Base-by-base conservation (phyloP, 2,113 vertebrate species). In the Hippocampus zosterae region DNA sequence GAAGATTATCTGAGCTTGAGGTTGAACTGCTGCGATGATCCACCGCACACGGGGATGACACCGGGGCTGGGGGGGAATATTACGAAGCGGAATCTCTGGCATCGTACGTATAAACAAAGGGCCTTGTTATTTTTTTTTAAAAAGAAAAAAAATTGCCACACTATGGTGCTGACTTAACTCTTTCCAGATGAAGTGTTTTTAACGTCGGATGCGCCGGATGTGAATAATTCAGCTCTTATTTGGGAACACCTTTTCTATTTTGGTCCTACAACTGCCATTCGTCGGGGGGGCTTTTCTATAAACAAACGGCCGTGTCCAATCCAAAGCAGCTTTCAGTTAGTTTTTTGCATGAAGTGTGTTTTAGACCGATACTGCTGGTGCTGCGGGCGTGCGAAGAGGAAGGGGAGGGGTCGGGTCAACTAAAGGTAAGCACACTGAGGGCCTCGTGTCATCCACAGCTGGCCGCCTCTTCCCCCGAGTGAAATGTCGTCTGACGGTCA, bases 1-100 rank as follows among this genome's bases (percentile, higher is more conserved):
- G 71, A 70, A 83, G 85, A 85, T 89, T 84, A 79, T 73, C 44
- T 33, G 65, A 81, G 83, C 78, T 88, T 88, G 72, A 79, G 62
- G 82, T 46, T 53, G 52, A 71, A 81, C 70, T 74, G 41, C 44
- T 18, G 69, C 18, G 60, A 67, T 85, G 70, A 86, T 85, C 77
- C 74, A 81, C 85, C 85, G 67, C 3, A 46, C 74, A 44, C 33
- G 68, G 55, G 63, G 64, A 46, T 57, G 40, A 33, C 1, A 1
- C 60, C 16, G 7, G 18, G 46, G 19, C n/a, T n/a, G 55, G 23
- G 52, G n/a, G 33, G 37, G 29, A 2, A 25, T 27, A 15, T 44
- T 18, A 15, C 1, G 1, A 48, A 15, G 46, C 5, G 13, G 15
- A 16, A 48, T n/a, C 50, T 41, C 18, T 55, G 9, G 33, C 33